phyloP scores from a whole-genome alignment of 1,140 invertebrate genomes.

The Heliothis virescens region DNA sequence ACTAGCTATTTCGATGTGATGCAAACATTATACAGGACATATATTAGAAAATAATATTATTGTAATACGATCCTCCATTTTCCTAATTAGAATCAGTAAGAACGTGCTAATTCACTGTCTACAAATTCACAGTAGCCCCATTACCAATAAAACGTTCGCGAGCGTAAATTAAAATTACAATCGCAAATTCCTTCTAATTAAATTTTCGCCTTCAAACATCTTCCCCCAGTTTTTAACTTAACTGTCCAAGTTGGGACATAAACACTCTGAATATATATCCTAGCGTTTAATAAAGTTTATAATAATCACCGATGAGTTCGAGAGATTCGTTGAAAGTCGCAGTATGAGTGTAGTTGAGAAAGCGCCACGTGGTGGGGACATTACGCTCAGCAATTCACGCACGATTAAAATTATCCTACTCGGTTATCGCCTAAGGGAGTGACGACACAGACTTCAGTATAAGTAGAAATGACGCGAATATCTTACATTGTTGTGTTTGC shows the following conservation, averaged over 20 bases:
- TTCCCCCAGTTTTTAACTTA: conserved; percentile 35
- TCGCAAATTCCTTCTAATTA: conserved; percentile 26
- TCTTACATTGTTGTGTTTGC: conserved; percentile 15
- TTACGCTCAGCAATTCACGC: conserved; percentile 79
- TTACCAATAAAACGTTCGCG: background rate
- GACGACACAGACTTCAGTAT: conserved; percentile 60
- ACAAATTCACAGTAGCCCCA: background rate
- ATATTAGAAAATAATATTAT: no score
- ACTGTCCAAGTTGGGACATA: conserved; percentile 44
- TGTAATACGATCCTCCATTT: no score
- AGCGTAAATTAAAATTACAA: conserved; percentile 3
- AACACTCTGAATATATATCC: conserved; percentile 27
- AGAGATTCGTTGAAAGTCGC: conserved; percentile 31
- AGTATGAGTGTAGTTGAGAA: conserved; percentile 56
- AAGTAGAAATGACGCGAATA: conserved; percentile 46
- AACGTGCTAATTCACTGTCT: background rate
- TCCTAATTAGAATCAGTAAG: background rate
- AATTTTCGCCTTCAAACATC: conserved; percentile 14
- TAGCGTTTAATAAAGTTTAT: conserved; percentile 45
- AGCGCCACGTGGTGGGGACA: conserved; percentile 77
- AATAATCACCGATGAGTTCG: conserved; percentile 45
- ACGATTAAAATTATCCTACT: conserved; percentile 84
- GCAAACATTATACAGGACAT: no score
- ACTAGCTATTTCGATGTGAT: no score
- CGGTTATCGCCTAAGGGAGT: conserved; percentile 75